These are phyloP conservation scores for Drosophila neocordata DNA, from an alignment of 1,140 invertebrate genomes.

Conservation along the genomic window DNA sequence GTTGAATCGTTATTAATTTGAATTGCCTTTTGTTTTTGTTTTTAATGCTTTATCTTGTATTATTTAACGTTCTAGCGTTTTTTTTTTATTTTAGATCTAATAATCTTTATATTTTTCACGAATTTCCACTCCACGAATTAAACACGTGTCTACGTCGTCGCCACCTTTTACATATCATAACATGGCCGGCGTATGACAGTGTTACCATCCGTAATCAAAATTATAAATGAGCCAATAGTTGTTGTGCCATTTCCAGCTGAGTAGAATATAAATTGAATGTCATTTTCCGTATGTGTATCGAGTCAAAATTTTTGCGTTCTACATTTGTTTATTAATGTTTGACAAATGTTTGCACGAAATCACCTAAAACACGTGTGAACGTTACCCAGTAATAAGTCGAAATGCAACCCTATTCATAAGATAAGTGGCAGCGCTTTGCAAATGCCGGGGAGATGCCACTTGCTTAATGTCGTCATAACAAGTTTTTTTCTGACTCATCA, in stretches of 20 bases:
- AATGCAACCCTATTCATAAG: constrained; percentile 38
- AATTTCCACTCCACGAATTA: constrained; percentile 64
- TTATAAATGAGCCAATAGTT: constrained; percentile 15
- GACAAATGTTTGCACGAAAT: constrained; percentile 50
- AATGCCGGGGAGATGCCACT: neutral
- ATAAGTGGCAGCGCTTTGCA: neutral
- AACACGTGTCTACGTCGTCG: constrained; percentile 80
- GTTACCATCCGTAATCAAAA: constrained; percentile 56
- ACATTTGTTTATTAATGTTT: constrained; percentile 14
- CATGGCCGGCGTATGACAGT: constrained; percentile 78
- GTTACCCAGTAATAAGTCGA: neutral
- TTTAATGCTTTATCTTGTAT: constrained; percentile 2
- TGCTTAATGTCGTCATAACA: no score
- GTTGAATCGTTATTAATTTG: constrained; percentile 29
- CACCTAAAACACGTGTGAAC: constrained; percentile 50
- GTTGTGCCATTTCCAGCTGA: neutral
- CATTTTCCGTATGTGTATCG: constrained; percentile 6
- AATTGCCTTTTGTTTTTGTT: constrained; percentile 38
- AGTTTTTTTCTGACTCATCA: no score
- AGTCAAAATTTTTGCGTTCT: neutral
- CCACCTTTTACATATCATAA: constrained; percentile 81
- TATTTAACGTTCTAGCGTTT: constrained; percentile 9
- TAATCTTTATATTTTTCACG: constrained; percentile 44
- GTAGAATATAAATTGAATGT: neutral
- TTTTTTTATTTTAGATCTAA: constrained; percentile 23